These are phyloP conservation scores for Brachynemurus nebulosus DNA, from an alignment of 2,888 invertebrate genomes.

Conservation along the genomic window DNA sequence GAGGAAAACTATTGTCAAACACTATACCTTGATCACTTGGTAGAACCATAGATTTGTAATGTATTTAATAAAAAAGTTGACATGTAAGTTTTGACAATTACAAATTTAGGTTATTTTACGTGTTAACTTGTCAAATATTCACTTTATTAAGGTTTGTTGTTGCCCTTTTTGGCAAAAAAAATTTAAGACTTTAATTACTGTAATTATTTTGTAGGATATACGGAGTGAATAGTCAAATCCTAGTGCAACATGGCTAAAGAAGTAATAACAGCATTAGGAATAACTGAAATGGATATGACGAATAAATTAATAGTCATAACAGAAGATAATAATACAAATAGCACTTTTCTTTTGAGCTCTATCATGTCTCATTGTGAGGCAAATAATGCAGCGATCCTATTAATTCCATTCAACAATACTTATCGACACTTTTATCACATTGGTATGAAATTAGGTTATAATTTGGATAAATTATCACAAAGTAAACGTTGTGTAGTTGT, in stretches of 20 bases:
- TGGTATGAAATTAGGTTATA: conserved; percentile 59
- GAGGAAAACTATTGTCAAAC: too few relatives aligned
- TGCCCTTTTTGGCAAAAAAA: too few relatives aligned
- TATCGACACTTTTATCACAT: conserved; percentile 60
- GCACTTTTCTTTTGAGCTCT: conserved; percentile 56
- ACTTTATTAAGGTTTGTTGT: too few relatives aligned
- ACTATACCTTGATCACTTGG: too few relatives aligned
- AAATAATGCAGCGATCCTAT: conserved; percentile 41
- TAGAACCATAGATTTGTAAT: too few relatives aligned
- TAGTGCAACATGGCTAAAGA: conserved; percentile 51
- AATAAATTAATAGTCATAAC: conserved; percentile 48
- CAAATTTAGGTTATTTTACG: too few relatives aligned
- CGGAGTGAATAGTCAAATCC: too few relatives aligned
- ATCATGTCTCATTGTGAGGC: conserved; percentile 47
- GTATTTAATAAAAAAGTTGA: too few relatives aligned
- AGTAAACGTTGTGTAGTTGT: conserved; percentile 36
- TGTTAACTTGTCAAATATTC: too few relatives aligned
- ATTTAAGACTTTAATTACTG: too few relatives aligned
- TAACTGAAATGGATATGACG: conserved; percentile 41
- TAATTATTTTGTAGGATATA: too few relatives aligned
- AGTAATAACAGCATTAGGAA: conserved; percentile 46
- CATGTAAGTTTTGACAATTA: too few relatives aligned
- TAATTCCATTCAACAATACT: conserved; percentile 56
- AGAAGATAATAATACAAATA: conserved; percentile 56
- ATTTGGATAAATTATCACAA: conserved; percentile 39